A percentile compares a stretch with the other conserved stretches of the same genome.
Evolutionary conservation across 2,888 invertebrate species (phyloP).

Genomic region (Rhamphomyia laevipes): DNA sequence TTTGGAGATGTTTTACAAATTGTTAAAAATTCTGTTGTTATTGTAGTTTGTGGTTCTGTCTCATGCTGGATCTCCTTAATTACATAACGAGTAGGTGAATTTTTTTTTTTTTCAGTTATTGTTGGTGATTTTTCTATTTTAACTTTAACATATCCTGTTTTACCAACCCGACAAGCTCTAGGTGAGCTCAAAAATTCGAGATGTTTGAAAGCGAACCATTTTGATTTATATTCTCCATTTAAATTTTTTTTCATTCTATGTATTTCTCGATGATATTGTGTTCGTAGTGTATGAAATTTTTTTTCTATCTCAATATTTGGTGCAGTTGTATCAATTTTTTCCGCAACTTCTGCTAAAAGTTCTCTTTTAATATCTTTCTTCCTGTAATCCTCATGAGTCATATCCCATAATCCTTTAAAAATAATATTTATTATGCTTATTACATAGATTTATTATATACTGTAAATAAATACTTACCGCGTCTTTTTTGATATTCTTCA

Average conservation of each 20-base stretch:
- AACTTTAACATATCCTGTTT: slow-evolving; percentile 25
- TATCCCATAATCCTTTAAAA: slow-evolving; percentile 29
- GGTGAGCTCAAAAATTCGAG: slow-evolving; percentile 48
- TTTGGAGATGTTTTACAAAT: slow-evolving; percentile 19
- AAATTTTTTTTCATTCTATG: slow-evolving; percentile 42
- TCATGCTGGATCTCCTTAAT: slow-evolving; percentile 9
- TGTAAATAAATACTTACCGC: slow-evolving; percentile 17
- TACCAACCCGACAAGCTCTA: slow-evolving; percentile 34
- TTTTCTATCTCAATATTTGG: slow-evolving; percentile 42
- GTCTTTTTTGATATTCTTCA: slow-evolving; percentile 32
- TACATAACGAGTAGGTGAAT: background rate
- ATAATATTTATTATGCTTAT: background rate
- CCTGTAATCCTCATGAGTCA: slow-evolving; percentile 37
- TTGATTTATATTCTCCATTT: slow-evolving; percentile 42
- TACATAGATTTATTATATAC: background rate
- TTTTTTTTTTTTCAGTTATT: slow-evolving; percentile 15
- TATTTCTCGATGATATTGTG: slow-evolving; percentile 49
- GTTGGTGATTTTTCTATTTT: slow-evolving; percentile 16
- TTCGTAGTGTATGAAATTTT: slow-evolving; percentile 48
- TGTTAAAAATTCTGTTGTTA: slow-evolving; percentile 25
- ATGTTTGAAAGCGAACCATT: slow-evolving; percentile 46
- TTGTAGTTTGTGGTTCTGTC: slow-evolving; percentile 8
- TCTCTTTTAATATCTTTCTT: slow-evolving; percentile 35
- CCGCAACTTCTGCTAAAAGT: slow-evolving; percentile 29
- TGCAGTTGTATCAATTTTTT: slow-evolving; percentile 29